Evolutionary conservation across 1,140 invertebrate species (phyloP), one percentile per base, ranked within the genome.

Genomic region (Tetragonula clypearis): DNA sequence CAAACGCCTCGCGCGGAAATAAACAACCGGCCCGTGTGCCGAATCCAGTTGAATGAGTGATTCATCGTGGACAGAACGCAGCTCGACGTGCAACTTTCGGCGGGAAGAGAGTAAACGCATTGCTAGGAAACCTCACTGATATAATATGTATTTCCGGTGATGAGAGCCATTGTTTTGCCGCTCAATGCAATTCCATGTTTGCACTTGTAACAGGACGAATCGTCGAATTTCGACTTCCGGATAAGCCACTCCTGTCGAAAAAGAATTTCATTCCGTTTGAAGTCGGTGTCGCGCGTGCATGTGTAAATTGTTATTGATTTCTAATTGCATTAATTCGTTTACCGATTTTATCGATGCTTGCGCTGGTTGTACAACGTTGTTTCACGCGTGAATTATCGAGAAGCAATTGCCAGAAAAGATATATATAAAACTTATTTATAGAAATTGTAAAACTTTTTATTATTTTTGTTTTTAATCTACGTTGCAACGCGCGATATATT

Each of bases 21-120:
- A 85, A 85, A 86, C 65, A 76, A 74, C 68, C 56, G 5, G 17
- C 55, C 15, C 58, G 79, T 75, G 41, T 68, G 81, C 79, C 68
- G 58, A 75, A 69, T 69, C 56, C 30, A 81, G 60, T 30, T 86
- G 85, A 89, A 89, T 87, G 87, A 87, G 35, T 82, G 87, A 76
- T 82, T 82, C 83, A 87, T 65, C 26, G 65, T 41, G 26, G 56
- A 35, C 12, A n/a, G 79, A 84, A 71, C 71, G 75, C 14, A 58
- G 35, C 19, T 55, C 41, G 21, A 17, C 41, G 66, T 53, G 41
- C 41, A 68, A 89, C 56, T 87, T 89, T 89, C 77, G 85, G 88
- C 87, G 88, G 88, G 88, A 89, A 89, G 84, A 83, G 74, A 56
- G 49, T 30, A 19, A 65, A 30, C 49, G 23, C 17, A 62, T 69